Percentiles rank a stretch among this genome's conserved stretches.
phyloP scores from a whole-genome alignment of 2,888 invertebrate genomes.

The Candidula unifasciata region DNA sequence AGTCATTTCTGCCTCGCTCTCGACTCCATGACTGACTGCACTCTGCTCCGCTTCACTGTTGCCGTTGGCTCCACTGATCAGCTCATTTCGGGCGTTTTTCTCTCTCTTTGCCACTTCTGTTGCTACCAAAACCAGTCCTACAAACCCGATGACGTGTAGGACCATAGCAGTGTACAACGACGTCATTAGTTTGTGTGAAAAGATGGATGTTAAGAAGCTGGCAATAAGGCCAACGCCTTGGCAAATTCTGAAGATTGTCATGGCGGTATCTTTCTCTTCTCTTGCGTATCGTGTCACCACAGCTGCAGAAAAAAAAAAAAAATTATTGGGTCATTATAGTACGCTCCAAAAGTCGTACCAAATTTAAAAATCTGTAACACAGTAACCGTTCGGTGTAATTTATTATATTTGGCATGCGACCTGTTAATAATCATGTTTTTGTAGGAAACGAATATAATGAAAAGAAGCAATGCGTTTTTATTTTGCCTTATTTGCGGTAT shows the following conservation, averaged over 20 bases:
- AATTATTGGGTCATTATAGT: too few relatives aligned
- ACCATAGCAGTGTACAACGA: constrained; percentile 54
- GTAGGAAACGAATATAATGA: too few relatives aligned
- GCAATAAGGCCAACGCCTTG: constrained; percentile 67
- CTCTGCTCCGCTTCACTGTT: constrained; percentile 26
- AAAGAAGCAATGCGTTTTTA: too few relatives aligned
- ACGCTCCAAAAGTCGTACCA: too few relatives aligned
- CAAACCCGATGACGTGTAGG: constrained; percentile 55
- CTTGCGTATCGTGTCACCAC: constrained; percentile 55
- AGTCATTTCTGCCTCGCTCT: constrained; percentile 25
- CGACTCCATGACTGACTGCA: neutral
- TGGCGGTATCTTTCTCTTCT: constrained; percentile 64
- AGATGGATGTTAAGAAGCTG: constrained; percentile 56
- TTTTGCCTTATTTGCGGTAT: too few relatives aligned
- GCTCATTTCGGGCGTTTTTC: constrained; percentile 3
- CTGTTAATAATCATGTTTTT: too few relatives aligned
- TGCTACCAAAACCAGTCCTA: constrained; percentile 56
- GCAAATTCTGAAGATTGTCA: constrained; percentile 65
- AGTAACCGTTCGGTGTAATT: too few relatives aligned
- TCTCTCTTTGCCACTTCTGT: constrained; percentile 48
- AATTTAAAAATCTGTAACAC: too few relatives aligned
- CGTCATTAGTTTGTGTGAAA: constrained; percentile 52
- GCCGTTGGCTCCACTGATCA: constrained; percentile 8
- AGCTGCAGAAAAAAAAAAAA: constrained; percentile 42
- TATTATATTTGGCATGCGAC: too few relatives aligned